These are phyloP conservation scores for Hapalemur alaotrensis DNA, from an alignment of 2,797 vertebrate genomes.

Conservation along the genomic window DNA sequence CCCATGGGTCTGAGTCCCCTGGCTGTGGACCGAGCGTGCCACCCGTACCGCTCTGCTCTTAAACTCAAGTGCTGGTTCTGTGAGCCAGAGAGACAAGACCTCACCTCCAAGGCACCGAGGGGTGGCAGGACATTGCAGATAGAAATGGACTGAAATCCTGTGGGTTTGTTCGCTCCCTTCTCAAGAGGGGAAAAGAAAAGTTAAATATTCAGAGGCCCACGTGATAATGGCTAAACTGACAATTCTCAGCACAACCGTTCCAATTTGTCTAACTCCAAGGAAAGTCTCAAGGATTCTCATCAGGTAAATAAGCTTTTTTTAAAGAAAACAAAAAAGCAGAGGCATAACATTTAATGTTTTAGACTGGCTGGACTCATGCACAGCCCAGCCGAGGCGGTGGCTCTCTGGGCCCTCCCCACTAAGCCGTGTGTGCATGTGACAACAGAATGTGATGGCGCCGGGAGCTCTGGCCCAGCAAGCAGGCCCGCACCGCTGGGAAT, in stretches of 20 bases:
- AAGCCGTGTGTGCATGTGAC: neutral
- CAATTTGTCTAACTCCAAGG: neutral
- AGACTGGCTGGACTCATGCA: neutral
- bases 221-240: rapidly evolving
- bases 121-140: neutral
- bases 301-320: neutral
- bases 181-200: no score
- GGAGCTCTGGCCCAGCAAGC: neutral
- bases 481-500: rapidly evolving
- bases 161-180: rapidly evolving
- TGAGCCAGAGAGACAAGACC: neutral
- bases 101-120: neutral
- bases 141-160: rapidly evolving
- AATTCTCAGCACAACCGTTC: neutral
- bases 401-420: neutral
- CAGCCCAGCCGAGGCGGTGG: no score
- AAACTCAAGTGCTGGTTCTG: neutral
- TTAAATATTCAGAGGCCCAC: neutral
- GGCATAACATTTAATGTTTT: no score
- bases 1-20: rapidly evolving
- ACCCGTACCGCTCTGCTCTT: neutral
- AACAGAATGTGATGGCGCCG: neutral
- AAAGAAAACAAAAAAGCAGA: neutral
- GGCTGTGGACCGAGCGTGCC: neutral
- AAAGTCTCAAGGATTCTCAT: neutral